Conservation (phyloP, 2,113 vertebrate genomes). For the Pseudois nayaur region DNA sequence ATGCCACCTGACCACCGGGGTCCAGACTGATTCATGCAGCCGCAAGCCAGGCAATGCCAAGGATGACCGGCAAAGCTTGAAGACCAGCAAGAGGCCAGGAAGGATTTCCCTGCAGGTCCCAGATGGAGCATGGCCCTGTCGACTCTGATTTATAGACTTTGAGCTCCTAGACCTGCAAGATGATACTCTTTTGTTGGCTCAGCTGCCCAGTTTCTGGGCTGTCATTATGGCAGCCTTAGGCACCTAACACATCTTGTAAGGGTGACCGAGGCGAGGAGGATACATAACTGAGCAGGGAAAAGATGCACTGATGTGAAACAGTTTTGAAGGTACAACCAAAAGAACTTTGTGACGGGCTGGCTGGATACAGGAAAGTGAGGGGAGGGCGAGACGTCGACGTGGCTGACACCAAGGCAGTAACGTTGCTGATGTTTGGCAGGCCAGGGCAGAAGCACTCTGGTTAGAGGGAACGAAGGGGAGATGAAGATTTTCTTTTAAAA, state of each 20-base stretch:
- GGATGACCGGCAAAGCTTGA: neutral
- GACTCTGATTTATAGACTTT: neutral
- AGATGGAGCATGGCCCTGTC: neutral
- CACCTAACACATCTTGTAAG: neutral
- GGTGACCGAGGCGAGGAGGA: rapidly evolving
- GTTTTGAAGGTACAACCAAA: neutral
- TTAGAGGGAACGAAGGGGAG: neutral
- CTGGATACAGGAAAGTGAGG: too few relatives aligned
- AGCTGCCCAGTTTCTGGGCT: neutral
- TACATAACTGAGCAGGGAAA: neutral
- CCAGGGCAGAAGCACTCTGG: too few relatives aligned
- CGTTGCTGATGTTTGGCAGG: rapidly evolving
- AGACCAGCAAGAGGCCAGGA: neutral
- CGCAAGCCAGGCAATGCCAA: neutral
- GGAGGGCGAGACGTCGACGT: rapidly evolving
- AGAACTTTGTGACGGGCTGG: neutral
- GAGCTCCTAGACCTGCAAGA: neutral
- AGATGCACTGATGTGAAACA: neutral
- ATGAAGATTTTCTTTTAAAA: neutral
- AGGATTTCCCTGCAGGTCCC: too few relatives aligned
- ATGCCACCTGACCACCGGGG: rapidly evolving
- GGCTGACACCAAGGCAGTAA: rapidly evolving
- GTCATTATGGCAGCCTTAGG: neutral
- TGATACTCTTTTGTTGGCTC: neutral
- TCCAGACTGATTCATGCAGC: neutral